Evolutionary conservation across 1,140 invertebrate genomes (phyloP), one percentile per base, ranked within the genome.

Genomic region (Ruditapes philippinarum): DNA sequence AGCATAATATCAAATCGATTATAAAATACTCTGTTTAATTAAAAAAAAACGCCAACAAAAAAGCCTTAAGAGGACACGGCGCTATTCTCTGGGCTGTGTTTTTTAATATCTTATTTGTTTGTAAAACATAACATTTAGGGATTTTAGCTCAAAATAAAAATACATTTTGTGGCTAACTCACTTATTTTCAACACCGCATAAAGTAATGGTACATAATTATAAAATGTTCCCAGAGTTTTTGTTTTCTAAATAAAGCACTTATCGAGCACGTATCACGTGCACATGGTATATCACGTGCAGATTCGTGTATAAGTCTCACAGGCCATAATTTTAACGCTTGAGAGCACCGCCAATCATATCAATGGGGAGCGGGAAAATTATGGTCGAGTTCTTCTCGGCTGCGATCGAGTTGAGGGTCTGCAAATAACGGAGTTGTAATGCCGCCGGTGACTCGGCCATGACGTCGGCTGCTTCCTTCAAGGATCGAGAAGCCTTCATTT

Each of bases 331-430:
- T 49, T 78, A 78, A 49, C 74, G 74, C 42, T 31, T 80, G 0
- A 54, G 1, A 0, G 65, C n/a, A 22, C 5, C 25, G 7, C 40
- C 42, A 62, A 99, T 94, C 92, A 99, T 97, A 94, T 99, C 98
- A 94, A 99, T 98, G 40, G 98, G 98, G 91, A 99, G 96, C 28
- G 99, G 99, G 96, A 99, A 99, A 87, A 99, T 98, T 94, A 99
- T 99, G 22, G 99, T 99, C 5, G 99, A 99, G 96, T 99, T 99
- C 96, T 99, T 99, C 96, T 99, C 99, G 2, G 98, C 98, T 45
- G 98, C 98, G 95, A 99, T 99, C 14, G 98, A 98, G 95, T 98
- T 99, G 85, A 99, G 96, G 0, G 94, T 95, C 86, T 95, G 94
- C 38, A 95, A 92, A 81, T 95, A 95, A 17, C 94, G 86, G 36